Base-by-base conservation (phyloP, 2,113 vertebrate genomes). In the Microtus richardsoni region DNA sequence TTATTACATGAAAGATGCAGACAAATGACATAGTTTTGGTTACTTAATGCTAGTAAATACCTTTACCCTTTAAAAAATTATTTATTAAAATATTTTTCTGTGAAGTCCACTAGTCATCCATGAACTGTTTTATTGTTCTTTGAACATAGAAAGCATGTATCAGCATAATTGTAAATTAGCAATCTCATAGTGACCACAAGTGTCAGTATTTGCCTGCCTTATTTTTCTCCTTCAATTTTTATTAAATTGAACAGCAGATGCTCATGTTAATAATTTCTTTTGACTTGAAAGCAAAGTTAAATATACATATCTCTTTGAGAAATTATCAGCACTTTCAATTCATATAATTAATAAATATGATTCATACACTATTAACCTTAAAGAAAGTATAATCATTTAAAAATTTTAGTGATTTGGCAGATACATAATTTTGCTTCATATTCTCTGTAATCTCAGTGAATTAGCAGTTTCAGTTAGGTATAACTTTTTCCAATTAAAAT, bases 141-240 rank as follows among this genome's bases (percentile, higher is more conserved):
- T 88, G 66, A 83, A 75, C 24, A 88, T 17, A 44, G 2, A 88
- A 73, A 93, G n/a, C 54, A 84, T 54, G 19, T 10, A 22, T 21
- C n/a, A 96, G 62, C 71, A 13, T 47, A 68, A 78, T 94, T 95
- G 82, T 91, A 96, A 96, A 98, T 91, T 4, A 97, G 95, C 95
- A 96, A 90, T 98, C 96, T 98, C 96, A 96, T 88, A 97, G 80
- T 97, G 98, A 95, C 98, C 98, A 98, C 97, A 97, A 98, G 98
- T 98, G 98, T 98, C 98, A 98, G 95, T 97, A 95, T 98, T 88
- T 97, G 97, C 95, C 96, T 95, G 58, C 64, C 52, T 79, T 96
- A 97, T 95, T 97, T 96, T 97, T 93, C 58, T 74, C 74, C 84
- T 77, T 41, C 92, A 36, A 47, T 88, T 97, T 97, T 95, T 13